Evolutionary conservation across 2,888 invertebrate genomes (phyloP).

Genomic region (Drosophila nigricruria): DNA sequence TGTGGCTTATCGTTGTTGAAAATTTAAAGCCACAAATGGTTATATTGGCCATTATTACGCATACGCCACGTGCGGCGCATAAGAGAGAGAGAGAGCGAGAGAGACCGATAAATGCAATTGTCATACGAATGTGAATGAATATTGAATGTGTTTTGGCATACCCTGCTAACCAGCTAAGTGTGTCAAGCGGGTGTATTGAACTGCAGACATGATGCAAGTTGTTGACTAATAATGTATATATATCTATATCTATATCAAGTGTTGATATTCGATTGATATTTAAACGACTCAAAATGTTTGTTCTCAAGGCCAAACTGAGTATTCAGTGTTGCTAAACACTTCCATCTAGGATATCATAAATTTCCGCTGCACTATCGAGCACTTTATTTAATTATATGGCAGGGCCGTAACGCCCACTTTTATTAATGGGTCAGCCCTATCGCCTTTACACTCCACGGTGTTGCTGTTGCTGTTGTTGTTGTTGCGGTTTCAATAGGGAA

Average conservation of each 20-base stretch:
- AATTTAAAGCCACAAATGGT: constrained; percentile 47
- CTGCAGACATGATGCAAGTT: not conserved
- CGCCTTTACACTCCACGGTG: constrained; percentile 14
- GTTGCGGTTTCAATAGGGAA: constrained; percentile 36
- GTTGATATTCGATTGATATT: not conserved
- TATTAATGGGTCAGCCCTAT: constrained; percentile 28
- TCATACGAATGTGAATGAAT: constrained; percentile 34
- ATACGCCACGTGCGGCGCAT: constrained; percentile 66
- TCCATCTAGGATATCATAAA: constrained; percentile 3
- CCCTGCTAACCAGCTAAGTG: constrained; percentile 11
- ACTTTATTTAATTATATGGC: constrained; percentile 34
- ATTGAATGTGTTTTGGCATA: constrained; percentile 25
- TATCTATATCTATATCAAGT: not conserved
- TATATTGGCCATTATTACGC: constrained; percentile 65
- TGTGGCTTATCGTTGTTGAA: constrained; percentile 33
- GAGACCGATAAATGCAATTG: constrained; percentile 35
- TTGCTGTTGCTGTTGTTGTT: constrained; percentile 12
- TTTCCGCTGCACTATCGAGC: constrained; percentile 2
- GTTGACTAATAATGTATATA: too few species aligned
- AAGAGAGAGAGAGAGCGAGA: constrained; percentile 5
- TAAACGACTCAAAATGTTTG: not conserved
- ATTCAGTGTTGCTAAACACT: not conserved
- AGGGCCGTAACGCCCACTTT: constrained; percentile 17
- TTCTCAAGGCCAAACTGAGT: not conserved
- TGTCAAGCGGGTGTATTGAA: constrained; percentile 22